Evolutionary conservation across 2,888 invertebrate genomes (phyloP), one percentile per base, ranked within the genome.

Genomic region (Calameuta pallipes): DNA sequence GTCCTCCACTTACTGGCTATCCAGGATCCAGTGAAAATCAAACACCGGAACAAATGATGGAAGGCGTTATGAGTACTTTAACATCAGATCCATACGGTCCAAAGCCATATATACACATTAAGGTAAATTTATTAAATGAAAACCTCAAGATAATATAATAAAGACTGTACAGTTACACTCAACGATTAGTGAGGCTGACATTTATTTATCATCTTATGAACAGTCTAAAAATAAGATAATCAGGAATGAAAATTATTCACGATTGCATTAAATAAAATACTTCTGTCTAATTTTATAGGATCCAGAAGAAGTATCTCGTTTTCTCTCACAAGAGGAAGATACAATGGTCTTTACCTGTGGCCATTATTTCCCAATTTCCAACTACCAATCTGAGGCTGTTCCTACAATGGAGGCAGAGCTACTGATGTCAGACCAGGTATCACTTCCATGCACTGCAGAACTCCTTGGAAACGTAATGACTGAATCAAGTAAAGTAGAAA

Each of bases 271-370:
- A 31, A 37, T 36, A 36, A 35, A 75, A 73, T 33, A 13, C 23
- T 75, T 75, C 23, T 41, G 11, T 41, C 69, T 80, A 37, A 73
- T 80, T 81, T 56, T 0, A 70, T 71, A 89, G 87, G 88, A 88
- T 81, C 83, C 87, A 37, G 86, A 89, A 69, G 82, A 84, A 30
- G 84, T 89, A 12, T 84, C 88, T 12, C 83, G 87, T 76, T 88
- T 91, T 69, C 85, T 91, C n/a, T 86, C 84, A 12, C 83, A 84
- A 3, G 86, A 89, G 68, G 90, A 91, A 80, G 90, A 91, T 68
- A 88, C 86, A 11, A 88, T 91, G 86, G 85, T 91, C 71, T 91
- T 91, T 69, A 91, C 91, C 0, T 91, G 91, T 69, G 91, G 91
- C 12, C 91, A 91, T 79, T 88, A 91, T 79, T 91, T 88, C 80